Percentiles rank a stretch among this genome's conserved stretches.
Conservation (phyloP, 2,797 vertebrate genomes). For the Hapalemur alaotrensis region DNA sequence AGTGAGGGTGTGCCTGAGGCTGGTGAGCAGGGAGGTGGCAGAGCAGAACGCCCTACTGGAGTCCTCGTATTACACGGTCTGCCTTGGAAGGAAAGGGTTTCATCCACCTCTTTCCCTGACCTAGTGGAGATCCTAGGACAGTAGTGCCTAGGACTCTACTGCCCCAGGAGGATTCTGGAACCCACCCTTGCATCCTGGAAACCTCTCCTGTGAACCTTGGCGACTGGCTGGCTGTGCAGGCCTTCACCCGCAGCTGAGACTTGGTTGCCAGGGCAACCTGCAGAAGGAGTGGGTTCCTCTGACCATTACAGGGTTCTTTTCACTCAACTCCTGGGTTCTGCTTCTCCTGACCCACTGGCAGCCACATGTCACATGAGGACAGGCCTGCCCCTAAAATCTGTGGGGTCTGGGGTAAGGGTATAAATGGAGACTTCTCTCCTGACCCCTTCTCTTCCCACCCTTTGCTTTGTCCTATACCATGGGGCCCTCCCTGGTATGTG, state of each 20-base stretch:
- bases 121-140: background rate
- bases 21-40: background rate
- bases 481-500: background rate
- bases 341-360: background rate
- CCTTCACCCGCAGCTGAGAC: background rate
- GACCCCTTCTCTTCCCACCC: background rate
- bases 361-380: background rate
- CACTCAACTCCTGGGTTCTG: background rate
- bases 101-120: background rate
- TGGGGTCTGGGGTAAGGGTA: background rate
- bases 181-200: background rate
- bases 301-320: background rate
- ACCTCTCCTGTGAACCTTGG: background rate
- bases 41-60: background rate
- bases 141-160: background rate
- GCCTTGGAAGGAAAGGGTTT: background rate
- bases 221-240: background rate
- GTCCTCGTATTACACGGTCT: background rate
- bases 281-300: background rate
- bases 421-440: background rate
- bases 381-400: background rate
- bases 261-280: background rate
- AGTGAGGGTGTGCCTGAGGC: background rate
- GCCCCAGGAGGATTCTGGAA: background rate
- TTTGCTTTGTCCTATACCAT: background rate